Conservation (phyloP, 2,888 invertebrate species). For the Peribatodes rhomboidaria region DNA sequence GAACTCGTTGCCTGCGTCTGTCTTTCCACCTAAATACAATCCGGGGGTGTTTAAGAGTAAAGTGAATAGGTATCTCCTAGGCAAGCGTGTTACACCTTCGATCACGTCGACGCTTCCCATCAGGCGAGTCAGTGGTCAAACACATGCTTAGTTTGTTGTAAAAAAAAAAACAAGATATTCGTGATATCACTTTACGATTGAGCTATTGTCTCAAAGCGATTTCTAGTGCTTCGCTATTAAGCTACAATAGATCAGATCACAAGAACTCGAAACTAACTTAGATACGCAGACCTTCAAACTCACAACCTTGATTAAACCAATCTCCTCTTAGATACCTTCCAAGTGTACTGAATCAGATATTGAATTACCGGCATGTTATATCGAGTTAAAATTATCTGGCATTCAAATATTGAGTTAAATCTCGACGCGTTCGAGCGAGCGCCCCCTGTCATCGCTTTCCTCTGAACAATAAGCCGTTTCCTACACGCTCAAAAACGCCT, state of each 20-base stretch:
- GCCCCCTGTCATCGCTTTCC: constrained; percentile 40
- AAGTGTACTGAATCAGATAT: not conserved
- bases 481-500: constrained; percentile 67
- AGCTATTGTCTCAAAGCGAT: not conserved
- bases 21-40: too few species aligned
- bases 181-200: not conserved
- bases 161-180: not conserved
- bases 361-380: not conserved
- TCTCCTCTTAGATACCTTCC: not conserved
- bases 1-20: too few species aligned
- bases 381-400: not conserved
- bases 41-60: too few species aligned
- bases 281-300: constrained; percentile 1
- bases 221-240: not conserved
- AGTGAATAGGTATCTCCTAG: too few species aligned
- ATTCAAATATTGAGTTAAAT: constrained; percentile 6
- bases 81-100: too few species aligned
- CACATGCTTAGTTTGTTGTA: too few species aligned
- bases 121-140: too few species aligned
- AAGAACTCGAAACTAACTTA: constrained; percentile 5
- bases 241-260: not conserved
- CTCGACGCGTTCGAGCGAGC: constrained; percentile 10
- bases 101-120: too few species aligned
- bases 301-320: constrained; percentile 2
- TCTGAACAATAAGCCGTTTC: constrained; percentile 55